Conservation (phyloP, 2,888 invertebrate genomes). For the Schrankia costaestrigalis region DNA sequence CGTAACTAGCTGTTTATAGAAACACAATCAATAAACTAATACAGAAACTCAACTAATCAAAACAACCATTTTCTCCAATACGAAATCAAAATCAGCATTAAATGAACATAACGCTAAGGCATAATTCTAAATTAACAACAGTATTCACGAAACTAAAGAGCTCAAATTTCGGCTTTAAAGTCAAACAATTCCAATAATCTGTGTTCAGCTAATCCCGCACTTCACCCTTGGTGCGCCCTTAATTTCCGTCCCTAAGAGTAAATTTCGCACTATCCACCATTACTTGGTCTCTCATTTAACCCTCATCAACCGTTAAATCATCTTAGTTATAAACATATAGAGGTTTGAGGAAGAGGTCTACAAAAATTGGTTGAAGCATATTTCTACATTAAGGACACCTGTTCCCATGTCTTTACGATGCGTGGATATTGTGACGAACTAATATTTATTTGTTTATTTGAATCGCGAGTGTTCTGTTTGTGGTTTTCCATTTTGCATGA, state of each 20-base stretch:
- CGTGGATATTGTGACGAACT: constrained; percentile 31
- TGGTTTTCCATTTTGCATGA: neutral
- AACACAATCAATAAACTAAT: too few species aligned
- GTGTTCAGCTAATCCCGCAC: constrained; percentile 42
- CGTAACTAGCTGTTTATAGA: too few species aligned
- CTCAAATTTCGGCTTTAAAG: constrained; percentile 37
- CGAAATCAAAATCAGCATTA: constrained; percentile 3
- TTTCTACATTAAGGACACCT: constrained; percentile 42
- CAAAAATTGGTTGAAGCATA: constrained; percentile 31
- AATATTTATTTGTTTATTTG: constrained; percentile 6
- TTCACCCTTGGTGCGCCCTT: constrained; percentile 40
- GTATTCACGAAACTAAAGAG: constrained; percentile 34
- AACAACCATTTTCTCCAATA: neutral
- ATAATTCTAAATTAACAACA: constrained; percentile 33
- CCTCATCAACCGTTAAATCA: constrained; percentile 2
- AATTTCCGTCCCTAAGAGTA: constrained; percentile 47
- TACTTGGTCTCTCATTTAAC: constrained; percentile 32
- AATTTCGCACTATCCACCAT: constrained; percentile 42
- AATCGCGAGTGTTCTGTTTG: neutral
- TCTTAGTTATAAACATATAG: neutral
- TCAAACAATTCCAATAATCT: constrained; percentile 56
- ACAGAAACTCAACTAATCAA: neutral
- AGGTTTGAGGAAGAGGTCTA: constrained; percentile 25
- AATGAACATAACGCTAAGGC: constrained; percentile 26
- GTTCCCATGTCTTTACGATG: constrained; percentile 39